Evolutionary conservation across 2,113 vertebrate species (phyloP), one percentile per base, ranked within the genome.

Genomic region (Erinaceus europaeus): DNA sequence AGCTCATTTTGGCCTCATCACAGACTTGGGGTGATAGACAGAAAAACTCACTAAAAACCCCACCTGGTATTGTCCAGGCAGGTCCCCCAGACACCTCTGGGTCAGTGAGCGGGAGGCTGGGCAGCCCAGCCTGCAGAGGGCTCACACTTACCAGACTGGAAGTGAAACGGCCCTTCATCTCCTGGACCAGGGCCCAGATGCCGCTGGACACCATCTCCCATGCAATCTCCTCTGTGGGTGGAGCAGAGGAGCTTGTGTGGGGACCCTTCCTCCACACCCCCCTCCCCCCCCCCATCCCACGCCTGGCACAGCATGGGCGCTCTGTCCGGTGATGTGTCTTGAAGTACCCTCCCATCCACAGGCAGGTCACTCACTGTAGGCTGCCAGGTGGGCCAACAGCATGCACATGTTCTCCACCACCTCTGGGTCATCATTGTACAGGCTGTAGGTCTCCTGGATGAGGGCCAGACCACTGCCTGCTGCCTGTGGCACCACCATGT

Each of bases 161-260:
- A 42, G 96, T 81, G 88, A 97, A 98, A 11, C 88, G 84, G 27
- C 13, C 55, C 79, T 90, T 95, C 53, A 98, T 95, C 91, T 97
- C 96, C 32, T 0, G 91, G 68, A 96, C 77, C 84, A 98, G 61
- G 15, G 92, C 5, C 20, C 81, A 53, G 36, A 96, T 74, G 53
- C 95, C 82, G 0, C 88, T 90, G 23, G 91, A 93, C 32, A n/a
- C 53, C 93, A 97, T 81, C 89, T 97, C 95, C 0, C 91, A 50
- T 68, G 94, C 62, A 36, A 95, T 72, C 0, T 97, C 95, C 20
- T 93, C 97, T 98, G 96, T 10, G 27, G 69, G 55, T 6, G 93
- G 38, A 9, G 10, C 74, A 46, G 76, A 75, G 36, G 0, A 3
- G 42, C 7, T 8, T 17, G 1, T 23, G 29, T 65, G 74, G 48